phyloP scores from a whole-genome alignment of 1,140 invertebrate genomes.

The Drosophila mojavensis region DNA sequence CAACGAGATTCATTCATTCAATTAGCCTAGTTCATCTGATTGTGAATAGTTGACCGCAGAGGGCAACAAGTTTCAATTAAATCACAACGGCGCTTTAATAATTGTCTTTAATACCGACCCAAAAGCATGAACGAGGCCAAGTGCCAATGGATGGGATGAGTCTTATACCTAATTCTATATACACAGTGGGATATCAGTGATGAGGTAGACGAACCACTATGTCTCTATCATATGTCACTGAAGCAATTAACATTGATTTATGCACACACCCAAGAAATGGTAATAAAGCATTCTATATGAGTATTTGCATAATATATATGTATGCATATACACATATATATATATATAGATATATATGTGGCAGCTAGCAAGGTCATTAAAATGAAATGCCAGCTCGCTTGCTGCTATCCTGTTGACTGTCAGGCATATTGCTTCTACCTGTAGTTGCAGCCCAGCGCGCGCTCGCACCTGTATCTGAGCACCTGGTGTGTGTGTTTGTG shows the following conservation, averaged over 20 bases:
- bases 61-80: conserved; percentile 60
- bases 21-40: conserved; percentile 13
- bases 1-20: background rate
- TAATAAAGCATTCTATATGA: too few relatives aligned
- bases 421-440: conserved; percentile 3
- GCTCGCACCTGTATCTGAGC: background rate
- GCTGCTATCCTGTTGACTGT: conserved; percentile 3
- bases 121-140: conserved; percentile 47
- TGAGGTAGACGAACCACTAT: background rate
- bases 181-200: background rate
- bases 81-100: conserved; percentile 49
- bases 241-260: background rate
- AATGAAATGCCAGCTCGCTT: background rate
- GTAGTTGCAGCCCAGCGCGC: background rate
- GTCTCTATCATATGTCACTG: too few relatives aligned
- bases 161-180: background rate
- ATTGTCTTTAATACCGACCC: conserved; percentile 47
- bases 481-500: conserved; percentile 2
- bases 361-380: background rate
- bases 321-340: background rate
- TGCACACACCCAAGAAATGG: too few relatives aligned
- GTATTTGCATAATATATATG: too few relatives aligned
- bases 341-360: background rate
- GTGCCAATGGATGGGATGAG: conserved; percentile 33
- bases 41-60: conserved; percentile 5